A percentile compares a stretch with the other conserved stretches of the same genome.
These are phyloP conservation scores for Amphipoea oculea DNA, from an alignment of 2,888 invertebrate species.

Conservation along the genomic window DNA sequence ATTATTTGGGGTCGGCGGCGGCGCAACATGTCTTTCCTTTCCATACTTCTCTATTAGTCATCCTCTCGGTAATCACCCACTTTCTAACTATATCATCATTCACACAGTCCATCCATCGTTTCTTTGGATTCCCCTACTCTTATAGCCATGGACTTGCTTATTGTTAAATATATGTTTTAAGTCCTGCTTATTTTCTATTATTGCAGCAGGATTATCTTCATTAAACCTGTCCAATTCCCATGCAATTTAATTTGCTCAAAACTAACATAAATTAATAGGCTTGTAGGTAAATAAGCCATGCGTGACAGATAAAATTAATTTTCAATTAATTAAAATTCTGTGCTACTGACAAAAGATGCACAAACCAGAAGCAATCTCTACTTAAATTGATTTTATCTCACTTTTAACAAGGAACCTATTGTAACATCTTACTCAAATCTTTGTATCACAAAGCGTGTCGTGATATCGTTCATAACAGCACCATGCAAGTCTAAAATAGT, in stretches of 20 bases:
- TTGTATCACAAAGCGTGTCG: conserved; percentile 66
- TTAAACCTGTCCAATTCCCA: background rate
- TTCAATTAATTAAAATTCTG: conserved; percentile 37
- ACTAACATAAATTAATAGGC: background rate
- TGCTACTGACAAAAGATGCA: conserved; percentile 36
- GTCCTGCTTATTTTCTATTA: background rate
- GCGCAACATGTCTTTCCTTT: background rate
- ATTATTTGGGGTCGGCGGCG: background rate
- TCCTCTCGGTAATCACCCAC: background rate
- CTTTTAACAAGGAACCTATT: conserved; percentile 63
- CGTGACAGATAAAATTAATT: conserved; percentile 20
- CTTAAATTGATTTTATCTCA: conserved; percentile 51
- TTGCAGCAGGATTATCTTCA: background rate
- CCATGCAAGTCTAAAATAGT: conserved; percentile 43
- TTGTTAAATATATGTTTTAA: background rate
- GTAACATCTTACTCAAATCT: conserved; percentile 63
- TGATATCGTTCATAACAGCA: conserved; percentile 68
- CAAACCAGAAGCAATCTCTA: conserved; percentile 52
- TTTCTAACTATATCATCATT: background rate
- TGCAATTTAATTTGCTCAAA: background rate
- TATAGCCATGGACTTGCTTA: background rate
- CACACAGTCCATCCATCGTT: background rate
- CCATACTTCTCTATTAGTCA: background rate
- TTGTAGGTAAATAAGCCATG: background rate
- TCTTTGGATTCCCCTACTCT: background rate